Conservation (phyloP, 2,888 invertebrate genomes). For the Tenthredo mesomela region DNA sequence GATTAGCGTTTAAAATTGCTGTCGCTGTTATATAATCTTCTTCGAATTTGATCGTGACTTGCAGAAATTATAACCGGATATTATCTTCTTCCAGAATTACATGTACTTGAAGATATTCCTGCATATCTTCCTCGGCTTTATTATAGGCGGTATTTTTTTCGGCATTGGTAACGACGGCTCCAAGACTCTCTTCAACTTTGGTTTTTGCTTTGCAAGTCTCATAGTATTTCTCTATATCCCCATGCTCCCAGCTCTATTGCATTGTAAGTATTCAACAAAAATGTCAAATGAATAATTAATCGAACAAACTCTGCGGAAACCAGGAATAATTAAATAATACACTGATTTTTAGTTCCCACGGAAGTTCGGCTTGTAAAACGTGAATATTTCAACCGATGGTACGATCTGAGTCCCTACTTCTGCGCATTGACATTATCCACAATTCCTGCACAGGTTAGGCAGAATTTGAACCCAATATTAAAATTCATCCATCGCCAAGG, state of each 20-base stretch:
- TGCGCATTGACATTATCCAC: slow-evolving; percentile 86
- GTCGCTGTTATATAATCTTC: neutral
- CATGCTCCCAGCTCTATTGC: slow-evolving; percentile 89
- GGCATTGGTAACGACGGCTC: slow-evolving; percentile 90
- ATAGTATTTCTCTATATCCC: slow-evolving; percentile 91
- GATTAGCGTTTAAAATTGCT: neutral
- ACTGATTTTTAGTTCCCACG: slow-evolving; percentile 84
- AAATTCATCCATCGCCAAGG: neutral
- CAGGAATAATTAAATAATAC: neutral
- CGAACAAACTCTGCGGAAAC: neutral
- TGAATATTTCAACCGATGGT: slow-evolving; percentile 93
- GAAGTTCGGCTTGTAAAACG: slow-evolving; percentile 89
- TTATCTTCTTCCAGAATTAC: slow-evolving; percentile 81
- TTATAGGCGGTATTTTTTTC: slow-evolving; percentile 86
- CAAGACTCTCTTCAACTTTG: slow-evolving; percentile 91
- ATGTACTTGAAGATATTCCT: slow-evolving; percentile 85
- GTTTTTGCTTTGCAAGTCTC: slow-evolving; percentile 89
- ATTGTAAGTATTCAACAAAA: slow-evolving; percentile 83
- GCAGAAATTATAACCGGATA: neutral
- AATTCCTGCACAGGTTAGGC: slow-evolving; percentile 84
- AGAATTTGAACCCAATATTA: slow-evolving; percentile 50
- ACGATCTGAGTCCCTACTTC: slow-evolving; percentile 89
- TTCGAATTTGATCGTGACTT: neutral
- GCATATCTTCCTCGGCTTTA: slow-evolving; percentile 84
- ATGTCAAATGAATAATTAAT: neutral